phyloP scores from a whole-genome alignment of 2,113 vertebrate genomes.

The Eurypyga helias region DNA sequence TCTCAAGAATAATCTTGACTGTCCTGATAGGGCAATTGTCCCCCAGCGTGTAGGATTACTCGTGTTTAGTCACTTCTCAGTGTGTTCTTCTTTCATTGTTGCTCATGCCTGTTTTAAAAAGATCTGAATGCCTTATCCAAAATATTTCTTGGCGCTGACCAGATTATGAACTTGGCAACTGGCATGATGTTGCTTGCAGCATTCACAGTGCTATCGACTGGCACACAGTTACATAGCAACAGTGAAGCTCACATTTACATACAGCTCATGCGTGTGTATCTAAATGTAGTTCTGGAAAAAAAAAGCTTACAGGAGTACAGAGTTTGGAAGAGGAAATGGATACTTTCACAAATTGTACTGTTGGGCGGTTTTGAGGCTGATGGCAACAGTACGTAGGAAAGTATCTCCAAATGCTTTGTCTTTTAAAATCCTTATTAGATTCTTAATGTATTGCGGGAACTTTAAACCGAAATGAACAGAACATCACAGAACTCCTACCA shows the following conservation, averaged over 20 bases:
- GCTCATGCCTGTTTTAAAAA: neutral
- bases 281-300: conserved; percentile 60
- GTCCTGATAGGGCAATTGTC: neutral
- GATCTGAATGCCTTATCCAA: neutral
- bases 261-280: conserved; percentile 56
- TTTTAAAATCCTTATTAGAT: neutral
- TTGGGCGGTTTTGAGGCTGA: conserved; percentile 9
- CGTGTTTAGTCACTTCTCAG: neutral
- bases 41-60: neutral
- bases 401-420: neutral
- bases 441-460: neutral
- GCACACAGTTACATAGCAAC: conserved; percentile 66
- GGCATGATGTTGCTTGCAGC: conserved; percentile 17
- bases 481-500: neutral
- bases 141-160: neutral
- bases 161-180: conserved; percentile 13
- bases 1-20: neutral
- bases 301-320: conserved; percentile 61
- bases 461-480: neutral
- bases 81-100: neutral
- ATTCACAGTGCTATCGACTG: conserved; percentile 4
- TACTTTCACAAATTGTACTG: neutral
- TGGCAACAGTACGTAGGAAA: neutral
- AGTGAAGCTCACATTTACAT: conserved; percentile 50
- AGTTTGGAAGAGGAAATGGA: conserved; percentile 45